These are phyloP conservation scores for Amorpha juglandis DNA, from an alignment of 2,888 invertebrate genomes.

Conservation along the genomic window DNA sequence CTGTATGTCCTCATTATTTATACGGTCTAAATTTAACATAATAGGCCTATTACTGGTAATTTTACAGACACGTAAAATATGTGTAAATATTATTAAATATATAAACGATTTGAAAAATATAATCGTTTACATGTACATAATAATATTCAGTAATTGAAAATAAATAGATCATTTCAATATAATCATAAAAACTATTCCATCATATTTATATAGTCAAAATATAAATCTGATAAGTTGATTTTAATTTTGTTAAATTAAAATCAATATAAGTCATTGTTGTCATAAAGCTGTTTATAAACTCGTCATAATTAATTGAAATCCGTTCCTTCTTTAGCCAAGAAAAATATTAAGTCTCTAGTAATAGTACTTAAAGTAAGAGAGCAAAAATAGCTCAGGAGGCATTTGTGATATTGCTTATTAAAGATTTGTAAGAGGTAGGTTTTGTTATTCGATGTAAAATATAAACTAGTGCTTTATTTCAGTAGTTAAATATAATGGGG, in stretches of 20 bases:
- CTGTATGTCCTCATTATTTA: too few species aligned
- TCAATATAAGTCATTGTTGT: not conserved
- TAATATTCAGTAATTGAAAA: not conserved
- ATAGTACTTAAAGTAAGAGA: conserved; percentile 22
- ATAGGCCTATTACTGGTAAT: too few species aligned
- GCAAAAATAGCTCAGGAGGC: conserved; percentile 54
- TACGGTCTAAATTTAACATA: too few species aligned
- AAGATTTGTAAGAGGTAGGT: conserved; percentile 33
- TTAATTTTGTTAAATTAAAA: not conserved
- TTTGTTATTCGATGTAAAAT: conserved; percentile 42
- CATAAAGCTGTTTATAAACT: not conserved
- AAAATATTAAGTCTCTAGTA: conserved; percentile 22
- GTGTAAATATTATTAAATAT: not conserved
- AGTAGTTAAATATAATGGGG: conserved; percentile 6
- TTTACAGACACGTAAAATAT: not conserved
- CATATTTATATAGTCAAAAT: too few species aligned
- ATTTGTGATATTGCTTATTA: conserved; percentile 66
- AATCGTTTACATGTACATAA: not conserved
- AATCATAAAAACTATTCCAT: not conserved
- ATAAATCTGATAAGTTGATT: too few species aligned
- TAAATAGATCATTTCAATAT: not conserved
- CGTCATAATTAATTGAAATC: not conserved
- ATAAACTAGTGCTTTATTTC: conserved; percentile 26
- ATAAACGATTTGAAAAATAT: not conserved
- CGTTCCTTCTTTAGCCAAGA: conserved; percentile 5